Evolutionary conservation across 2,797 vertebrate species (phyloP), one percentile per base, ranked within the genome.

Genomic region (Chlorospingus semifuscus): DNA sequence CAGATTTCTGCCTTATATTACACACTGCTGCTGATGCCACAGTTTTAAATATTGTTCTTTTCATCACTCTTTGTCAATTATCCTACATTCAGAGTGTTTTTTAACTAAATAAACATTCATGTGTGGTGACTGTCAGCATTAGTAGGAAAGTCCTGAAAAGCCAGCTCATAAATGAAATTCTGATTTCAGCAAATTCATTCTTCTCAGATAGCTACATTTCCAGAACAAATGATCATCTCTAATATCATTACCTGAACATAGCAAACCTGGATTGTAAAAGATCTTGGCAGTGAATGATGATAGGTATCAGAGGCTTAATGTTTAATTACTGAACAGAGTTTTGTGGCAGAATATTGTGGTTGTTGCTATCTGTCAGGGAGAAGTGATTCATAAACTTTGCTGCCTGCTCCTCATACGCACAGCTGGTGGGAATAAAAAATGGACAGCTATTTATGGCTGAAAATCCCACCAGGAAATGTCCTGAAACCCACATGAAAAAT

Each of bases 271-370:
- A 55, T 20, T 86, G 59, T 61, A 79, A 93, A 91, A 63, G 79
- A 41, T 46, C 46, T 91, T 92, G 76, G 65, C 87, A 86, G 72
- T 91, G 91, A 95, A 85, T 42, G 72, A 94, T 93, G 89, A 83
- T 22, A 72, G 69, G 71, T 69, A 83, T 88, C 93, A 88, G 78
- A 83, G 63, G 32, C 74, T 89, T 85, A 94, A 78, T 68, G 82
- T 91, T 96, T 96, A 95, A 94, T 95, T 96, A 96, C 94, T 79
- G 79, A 93, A 46, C 61, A 76, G 86, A 94, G 89, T 96, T 94
- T 96, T 91, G 65, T 60, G 82, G 87, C 66, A 87, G 83, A 89
- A 84, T 49, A 84, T 32, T 61, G 55, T 61, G 81, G 61, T 42
- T 44, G 55, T 69, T 89, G 80, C 0, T 8, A 80, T 42, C 89